These are phyloP conservation scores for Scelioninae gen. 2 DNA, from an alignment of 2,888 invertebrate species.

Conservation along the genomic window DNA sequence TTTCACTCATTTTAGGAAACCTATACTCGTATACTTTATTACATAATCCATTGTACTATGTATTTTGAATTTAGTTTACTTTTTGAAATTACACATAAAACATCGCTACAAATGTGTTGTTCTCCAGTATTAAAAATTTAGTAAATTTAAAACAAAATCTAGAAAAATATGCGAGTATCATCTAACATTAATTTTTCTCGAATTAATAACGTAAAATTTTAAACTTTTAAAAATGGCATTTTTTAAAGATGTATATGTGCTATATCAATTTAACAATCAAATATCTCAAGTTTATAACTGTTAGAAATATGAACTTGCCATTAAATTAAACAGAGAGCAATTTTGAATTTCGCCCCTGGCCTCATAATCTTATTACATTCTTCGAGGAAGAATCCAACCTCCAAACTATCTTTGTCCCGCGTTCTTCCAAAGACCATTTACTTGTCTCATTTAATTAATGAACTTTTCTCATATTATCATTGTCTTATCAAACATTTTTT, in stretches of 20 bases:
- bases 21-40: too few species aligned
- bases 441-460: conserved; percentile 50
- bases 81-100: too few species aligned
- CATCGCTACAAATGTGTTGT: too few species aligned
- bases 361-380: conserved; percentile 46
- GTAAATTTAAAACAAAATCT: too few species aligned
- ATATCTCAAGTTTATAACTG: conserved; percentile 36
- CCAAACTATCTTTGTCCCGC: conserved; percentile 53
- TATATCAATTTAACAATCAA: conserved; percentile 34
- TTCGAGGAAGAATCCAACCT: conserved; percentile 39
- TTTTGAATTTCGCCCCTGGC: conserved; percentile 46
- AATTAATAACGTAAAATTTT: too few species aligned
- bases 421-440: conserved; percentile 47
- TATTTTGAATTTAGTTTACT: too few species aligned
- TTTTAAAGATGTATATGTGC: conserved; percentile 3
- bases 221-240: conserved; percentile 6
- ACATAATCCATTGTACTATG: too few species aligned
- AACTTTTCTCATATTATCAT: conserved; percentile 22
- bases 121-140: too few species aligned
- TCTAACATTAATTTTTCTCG: too few species aligned
- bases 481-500: conserved; percentile 2
- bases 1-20: too few species aligned
- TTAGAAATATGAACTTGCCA: conserved; percentile 39
- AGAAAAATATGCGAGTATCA: too few species aligned
- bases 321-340: conserved; percentile 52